phyloP scores from a whole-genome alignment of 2,888 invertebrate genomes.

The Pheosia gnoma region DNA sequence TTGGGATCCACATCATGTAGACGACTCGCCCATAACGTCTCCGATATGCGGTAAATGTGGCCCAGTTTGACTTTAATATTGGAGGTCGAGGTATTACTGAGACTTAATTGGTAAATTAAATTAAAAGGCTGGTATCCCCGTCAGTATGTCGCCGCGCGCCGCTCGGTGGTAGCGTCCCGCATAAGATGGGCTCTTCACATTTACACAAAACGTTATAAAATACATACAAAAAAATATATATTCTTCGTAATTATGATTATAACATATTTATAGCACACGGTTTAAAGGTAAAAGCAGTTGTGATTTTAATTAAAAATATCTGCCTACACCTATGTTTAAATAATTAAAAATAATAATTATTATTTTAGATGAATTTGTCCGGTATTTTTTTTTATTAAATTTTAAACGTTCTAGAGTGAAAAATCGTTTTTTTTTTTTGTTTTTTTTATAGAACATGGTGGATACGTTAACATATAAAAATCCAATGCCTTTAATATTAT shows the following conservation, averaged over 20 bases:
- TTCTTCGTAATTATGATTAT: constrained; percentile 58
- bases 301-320: constrained; percentile 23
- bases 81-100: constrained; percentile 11
- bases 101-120: constrained; percentile 36
- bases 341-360: neutral
- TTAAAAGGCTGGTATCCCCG: constrained; percentile 48
- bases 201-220: constrained; percentile 60
- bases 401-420: neutral
- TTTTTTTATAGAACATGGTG: neutral
- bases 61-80: neutral
- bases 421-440: neutral
- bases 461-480: neutral
- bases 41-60: neutral
- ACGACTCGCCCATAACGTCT: too few relatives aligned
- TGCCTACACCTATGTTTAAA: neutral
- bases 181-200: constrained; percentile 58
- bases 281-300: constrained; percentile 49
- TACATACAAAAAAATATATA: constrained; percentile 42
- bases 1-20: too few relatives aligned
- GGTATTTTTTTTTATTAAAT: neutral
- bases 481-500: neutral
- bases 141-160: constrained; percentile 63
- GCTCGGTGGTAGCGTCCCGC: constrained; percentile 48
- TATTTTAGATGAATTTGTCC: neutral
- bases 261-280: constrained; percentile 69